Conservation (phyloP, 1,140 invertebrate species). For the Idris sp. region DNA sequence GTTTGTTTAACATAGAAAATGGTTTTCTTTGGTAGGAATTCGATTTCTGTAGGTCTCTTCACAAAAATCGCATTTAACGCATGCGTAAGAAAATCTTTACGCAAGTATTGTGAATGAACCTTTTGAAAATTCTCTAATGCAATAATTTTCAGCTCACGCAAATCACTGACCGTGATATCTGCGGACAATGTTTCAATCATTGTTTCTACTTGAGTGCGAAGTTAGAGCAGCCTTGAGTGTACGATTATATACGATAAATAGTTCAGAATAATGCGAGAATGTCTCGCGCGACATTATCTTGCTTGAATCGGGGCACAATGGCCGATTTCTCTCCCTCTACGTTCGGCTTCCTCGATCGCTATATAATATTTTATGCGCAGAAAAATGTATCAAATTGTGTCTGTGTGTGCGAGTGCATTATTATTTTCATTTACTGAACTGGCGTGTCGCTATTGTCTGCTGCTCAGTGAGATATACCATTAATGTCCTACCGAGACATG, state of each 20-base stretch:
- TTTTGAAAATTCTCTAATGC: too few relatives aligned
- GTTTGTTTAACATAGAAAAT: too few relatives aligned
- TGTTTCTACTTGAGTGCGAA: constrained; percentile 15
- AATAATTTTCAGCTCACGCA: too few relatives aligned
- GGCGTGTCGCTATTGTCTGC: constrained; percentile 36
- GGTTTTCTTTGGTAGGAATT: too few relatives aligned
- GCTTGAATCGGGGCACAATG: constrained; percentile 14
- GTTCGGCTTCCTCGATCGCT: constrained; percentile 18
- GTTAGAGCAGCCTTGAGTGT: constrained; percentile 25
- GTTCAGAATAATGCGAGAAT: constrained; percentile 17
- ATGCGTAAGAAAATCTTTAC: too few relatives aligned
- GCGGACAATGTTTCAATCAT: constrained; percentile 6
- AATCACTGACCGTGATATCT: constrained; percentile 11
- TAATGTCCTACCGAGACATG: constrained; percentile 32
- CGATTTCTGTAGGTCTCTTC: too few relatives aligned
- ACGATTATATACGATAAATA: constrained; percentile 19
- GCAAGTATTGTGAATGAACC: too few relatives aligned
- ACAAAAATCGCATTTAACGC: too few relatives aligned
- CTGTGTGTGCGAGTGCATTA: too few relatives aligned
- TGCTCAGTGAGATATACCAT: constrained; percentile 20
- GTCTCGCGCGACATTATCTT: constrained; percentile 26
- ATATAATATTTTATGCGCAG: constrained; percentile 27
- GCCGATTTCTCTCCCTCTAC: constrained; percentile 14
- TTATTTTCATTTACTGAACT: constrained; percentile 33
- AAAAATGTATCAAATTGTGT: constrained; percentile 39